Evolutionary conservation across 2,797 vertebrate genomes (phyloP), one percentile per base, ranked within the genome.

Genomic region (Betta splendens): DNA sequence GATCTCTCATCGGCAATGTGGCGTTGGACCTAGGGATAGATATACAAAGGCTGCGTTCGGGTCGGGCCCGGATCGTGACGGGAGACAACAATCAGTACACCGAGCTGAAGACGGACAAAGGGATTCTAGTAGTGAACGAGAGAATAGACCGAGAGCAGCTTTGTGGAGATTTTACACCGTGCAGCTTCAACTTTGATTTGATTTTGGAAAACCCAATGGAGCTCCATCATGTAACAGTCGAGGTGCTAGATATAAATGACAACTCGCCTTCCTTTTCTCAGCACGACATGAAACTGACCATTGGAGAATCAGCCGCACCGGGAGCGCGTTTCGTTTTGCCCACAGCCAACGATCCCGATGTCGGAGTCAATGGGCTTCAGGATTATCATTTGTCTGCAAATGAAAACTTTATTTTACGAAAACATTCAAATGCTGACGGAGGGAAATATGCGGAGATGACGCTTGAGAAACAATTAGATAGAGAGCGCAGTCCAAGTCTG

Each of bases 1-100:
- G 91, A 4, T 91, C 91, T 2, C 2, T 83, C 2, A 91, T 94
- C 62, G 93, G 93, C 13, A 93, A 93, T 78, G 88, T 94, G 48
- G 90, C 90, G 3, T 69, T 83, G 13, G 93, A 94, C 63, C 71
- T 95, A 40, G 91, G 85, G 4, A 28, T 95, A 67, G 91, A 91
- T 64, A 64, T 81, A 16, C 60, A 71, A 44, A 84, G 82, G 64
- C 77, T 94, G 54, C 83, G 79, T 20, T 65, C 28, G 0, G 92
- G 92, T n/a, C 84, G 86, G 31, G 77, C 93, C 54, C 87, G 84
- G 5, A 90, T 94, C 59, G 85, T 93, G 55, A 90, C 90, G 11
- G 89, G 85, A 15, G 90, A 89, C n/a, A 91, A 67, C 69, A 83
- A 83, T 15, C 85, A 89, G 38, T 93, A 92, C 85, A 89, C 91